Percentiles rank a stretch among this genome's conserved stretches.
These are phyloP conservation scores for Hystrix brachyura DNA, from an alignment of 2,113 vertebrate species.

Conservation along the genomic window DNA sequence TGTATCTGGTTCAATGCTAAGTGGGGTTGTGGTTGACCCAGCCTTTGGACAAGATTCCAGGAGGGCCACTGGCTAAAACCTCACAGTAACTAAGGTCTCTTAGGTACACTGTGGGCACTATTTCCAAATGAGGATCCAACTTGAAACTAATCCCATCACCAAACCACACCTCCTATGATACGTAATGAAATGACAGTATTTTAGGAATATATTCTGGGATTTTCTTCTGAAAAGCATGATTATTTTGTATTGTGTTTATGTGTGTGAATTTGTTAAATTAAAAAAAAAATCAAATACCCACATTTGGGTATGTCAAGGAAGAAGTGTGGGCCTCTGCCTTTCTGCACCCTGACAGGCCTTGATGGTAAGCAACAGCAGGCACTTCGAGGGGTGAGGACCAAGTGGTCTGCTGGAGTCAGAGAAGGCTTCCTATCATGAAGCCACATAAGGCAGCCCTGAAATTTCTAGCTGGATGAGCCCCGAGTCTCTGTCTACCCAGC, in stretches of 20 bases:
- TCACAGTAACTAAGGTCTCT: background rate
- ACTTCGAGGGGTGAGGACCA: background rate
- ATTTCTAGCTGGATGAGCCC: background rate
- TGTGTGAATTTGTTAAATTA: background rate
- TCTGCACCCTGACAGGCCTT: fast-evolving
- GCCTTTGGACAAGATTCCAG: background rate
- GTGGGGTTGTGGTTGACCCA: background rate
- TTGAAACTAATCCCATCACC: slow-evolving; percentile 14
- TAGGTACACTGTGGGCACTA: background rate
- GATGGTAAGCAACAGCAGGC: background rate
- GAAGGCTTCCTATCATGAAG: background rate
- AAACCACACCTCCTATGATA: background rate
- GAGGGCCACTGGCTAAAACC: background rate
- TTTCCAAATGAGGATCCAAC: background rate
- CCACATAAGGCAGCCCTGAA: background rate
- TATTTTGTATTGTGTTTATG: background rate
- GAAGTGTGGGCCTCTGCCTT: background rate
- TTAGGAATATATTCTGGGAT: background rate
- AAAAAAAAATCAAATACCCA: background rate
- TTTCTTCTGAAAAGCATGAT: background rate
- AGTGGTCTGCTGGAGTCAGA: background rate
- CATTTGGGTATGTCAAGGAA: background rate
- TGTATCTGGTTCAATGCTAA: background rate
- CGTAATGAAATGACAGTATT: background rate
- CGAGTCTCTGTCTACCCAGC: background rate